phyloP scores from a whole-genome alignment of 2,888 invertebrate genomes.

The Cepaea hortensis region DNA sequence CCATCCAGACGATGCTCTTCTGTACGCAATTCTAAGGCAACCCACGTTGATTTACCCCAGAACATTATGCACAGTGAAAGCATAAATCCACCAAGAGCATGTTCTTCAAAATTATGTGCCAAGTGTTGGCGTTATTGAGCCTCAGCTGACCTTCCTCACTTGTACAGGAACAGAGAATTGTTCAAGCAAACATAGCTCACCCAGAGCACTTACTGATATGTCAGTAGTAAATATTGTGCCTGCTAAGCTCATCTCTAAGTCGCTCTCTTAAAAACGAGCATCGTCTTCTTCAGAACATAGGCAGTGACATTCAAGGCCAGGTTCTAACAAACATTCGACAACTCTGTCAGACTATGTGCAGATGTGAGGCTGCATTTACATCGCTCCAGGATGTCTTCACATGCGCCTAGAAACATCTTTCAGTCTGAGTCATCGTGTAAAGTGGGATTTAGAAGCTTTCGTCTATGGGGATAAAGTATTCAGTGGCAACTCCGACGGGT shows the following conservation, averaged over 20 bases:
- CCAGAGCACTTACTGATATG: neutral
- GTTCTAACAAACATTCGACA: neutral
- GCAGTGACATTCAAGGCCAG: neutral
- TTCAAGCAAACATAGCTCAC: neutral
- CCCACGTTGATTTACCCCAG: too few species aligned
- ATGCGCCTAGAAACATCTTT: neutral
- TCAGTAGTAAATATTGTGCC: neutral
- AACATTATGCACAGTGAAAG: neutral
- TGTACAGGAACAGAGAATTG: neutral
- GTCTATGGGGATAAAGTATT: neutral
- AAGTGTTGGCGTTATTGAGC: neutral
- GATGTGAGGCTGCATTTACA: neutral
- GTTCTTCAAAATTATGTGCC: slow-evolving; percentile 5
- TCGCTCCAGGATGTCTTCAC: neutral
- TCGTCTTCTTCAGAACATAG: neutral
- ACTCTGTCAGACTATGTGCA: neutral
- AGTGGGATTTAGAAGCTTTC: neutral
- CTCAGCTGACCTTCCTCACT: neutral
- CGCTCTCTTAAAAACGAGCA: slow-evolving; percentile 5
- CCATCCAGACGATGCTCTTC: neutral
- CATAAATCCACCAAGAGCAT: neutral
- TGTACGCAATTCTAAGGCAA: neutral
- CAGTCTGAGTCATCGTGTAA: neutral
- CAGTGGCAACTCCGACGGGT: too few species aligned
- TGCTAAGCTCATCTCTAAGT: neutral